Conservation (phyloP, 2,113 vertebrate genomes). For the Athene noctua region DNA sequence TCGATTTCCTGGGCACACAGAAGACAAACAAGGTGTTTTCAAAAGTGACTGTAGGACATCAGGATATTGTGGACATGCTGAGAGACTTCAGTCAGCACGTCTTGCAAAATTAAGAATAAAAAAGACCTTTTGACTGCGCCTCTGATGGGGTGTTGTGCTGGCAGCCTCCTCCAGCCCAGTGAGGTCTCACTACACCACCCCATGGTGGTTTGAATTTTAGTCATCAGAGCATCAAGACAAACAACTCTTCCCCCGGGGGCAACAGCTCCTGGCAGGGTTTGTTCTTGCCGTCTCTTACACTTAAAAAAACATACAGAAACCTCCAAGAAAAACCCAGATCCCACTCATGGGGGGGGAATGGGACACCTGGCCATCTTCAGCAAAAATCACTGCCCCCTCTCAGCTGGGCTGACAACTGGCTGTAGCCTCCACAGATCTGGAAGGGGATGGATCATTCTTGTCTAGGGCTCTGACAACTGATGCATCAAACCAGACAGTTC, state of each 20-base stretch:
- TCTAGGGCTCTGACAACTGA: background rate
- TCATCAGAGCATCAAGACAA: background rate
- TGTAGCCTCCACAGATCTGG: rapidly evolving
- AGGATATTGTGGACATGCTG: background rate
- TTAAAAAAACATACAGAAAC: background rate
- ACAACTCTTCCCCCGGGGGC: background rate
- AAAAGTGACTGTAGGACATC: rapidly evolving
- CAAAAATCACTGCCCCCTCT: rapidly evolving
- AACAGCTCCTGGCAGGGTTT: background rate
- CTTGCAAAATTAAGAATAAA: background rate
- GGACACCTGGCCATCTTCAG: background rate
- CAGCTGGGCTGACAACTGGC: rapidly evolving
- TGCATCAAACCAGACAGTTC: background rate
- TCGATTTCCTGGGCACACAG: rapidly evolving
- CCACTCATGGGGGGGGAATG: rapidly evolving
- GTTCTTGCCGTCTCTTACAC: background rate
- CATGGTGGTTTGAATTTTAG: background rate
- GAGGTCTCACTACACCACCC: background rate
- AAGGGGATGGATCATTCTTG: background rate
- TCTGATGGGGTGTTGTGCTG: background rate
- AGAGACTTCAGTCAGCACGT: background rate
- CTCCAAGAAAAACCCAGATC: background rate
- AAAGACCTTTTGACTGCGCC: rapidly evolving
- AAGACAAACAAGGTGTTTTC: background rate
- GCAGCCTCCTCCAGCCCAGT: background rate